phyloP scores from a whole-genome alignment of 2,888 invertebrate genomes.

The Limnephilus lunatus region DNA sequence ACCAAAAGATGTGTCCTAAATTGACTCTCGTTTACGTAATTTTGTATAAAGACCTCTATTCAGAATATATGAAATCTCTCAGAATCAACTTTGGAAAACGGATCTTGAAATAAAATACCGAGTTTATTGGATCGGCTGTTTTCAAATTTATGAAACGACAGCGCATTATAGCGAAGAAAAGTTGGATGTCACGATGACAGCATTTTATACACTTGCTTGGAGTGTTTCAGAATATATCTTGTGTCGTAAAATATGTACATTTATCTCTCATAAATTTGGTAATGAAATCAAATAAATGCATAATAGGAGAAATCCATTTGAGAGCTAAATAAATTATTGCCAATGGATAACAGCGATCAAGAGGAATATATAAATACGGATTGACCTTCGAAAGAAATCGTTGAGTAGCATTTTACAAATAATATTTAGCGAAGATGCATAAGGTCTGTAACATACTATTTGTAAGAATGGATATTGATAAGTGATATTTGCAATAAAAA shows the following conservation, averaged over 20 bases:
- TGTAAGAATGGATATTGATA: not conserved
- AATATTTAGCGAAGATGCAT: not conserved
- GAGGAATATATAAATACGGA: slow-evolving; percentile 10
- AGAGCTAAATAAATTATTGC: slow-evolving; percentile 11
- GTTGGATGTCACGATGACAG: not conserved
- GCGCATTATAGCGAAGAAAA: not conserved
- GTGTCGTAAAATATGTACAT: slow-evolving; percentile 7
- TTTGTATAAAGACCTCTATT: not conserved
- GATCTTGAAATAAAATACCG: not conserved
- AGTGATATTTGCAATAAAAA: not conserved
- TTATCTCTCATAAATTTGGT: slow-evolving; percentile 36
- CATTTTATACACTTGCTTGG: not conserved
- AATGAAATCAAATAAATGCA: slow-evolving; percentile 32
- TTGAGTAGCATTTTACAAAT: not conserved
- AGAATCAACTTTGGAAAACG: not conserved
- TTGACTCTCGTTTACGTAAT: not conserved
- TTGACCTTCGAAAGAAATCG: slow-evolving; percentile 34
- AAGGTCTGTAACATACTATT: not conserved
- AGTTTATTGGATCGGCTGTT: not conserved
- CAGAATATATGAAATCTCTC: not conserved
- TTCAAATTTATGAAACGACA: slow-evolving; percentile 11
- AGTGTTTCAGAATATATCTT: not conserved
- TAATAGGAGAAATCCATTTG: not conserved
- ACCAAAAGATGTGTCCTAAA: not conserved
- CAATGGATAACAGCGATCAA: not conserved